A percentile compares a stretch with the other conserved stretches of the same genome.
phyloP scores from a whole-genome alignment of 2,888 invertebrate genomes.

The Resseliella maxima region DNA sequence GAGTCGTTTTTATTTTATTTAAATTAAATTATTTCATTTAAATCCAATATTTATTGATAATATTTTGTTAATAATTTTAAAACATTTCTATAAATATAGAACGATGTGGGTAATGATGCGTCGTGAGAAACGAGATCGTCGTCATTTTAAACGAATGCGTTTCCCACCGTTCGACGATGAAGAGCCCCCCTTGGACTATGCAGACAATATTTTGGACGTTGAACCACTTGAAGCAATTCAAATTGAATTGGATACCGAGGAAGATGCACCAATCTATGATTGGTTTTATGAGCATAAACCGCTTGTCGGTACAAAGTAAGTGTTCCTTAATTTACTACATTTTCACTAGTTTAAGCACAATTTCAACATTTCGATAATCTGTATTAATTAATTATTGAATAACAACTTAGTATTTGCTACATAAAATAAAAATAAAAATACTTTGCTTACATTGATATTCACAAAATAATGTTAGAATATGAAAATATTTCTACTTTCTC shows the following conservation, averaged over 20 bases:
- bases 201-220: conserved; percentile 98
- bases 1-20: conserved; percentile 1
- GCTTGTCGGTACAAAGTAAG: conserved; percentile 86
- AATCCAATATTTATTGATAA: too few species aligned
- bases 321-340: conserved; percentile 58
- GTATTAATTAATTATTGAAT: too few species aligned
- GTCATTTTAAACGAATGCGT: conserved; percentile 99
- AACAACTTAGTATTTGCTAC: too few species aligned
- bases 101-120: conserved; percentile 99
- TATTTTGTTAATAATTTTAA: too few species aligned
- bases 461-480: too few species aligned
- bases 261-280: conserved; percentile 88
- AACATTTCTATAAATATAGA: conserved; percentile 66
- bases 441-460: too few species aligned
- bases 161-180: conserved; percentile 99
- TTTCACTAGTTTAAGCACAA: not conserved
- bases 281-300: conserved; percentile 99
- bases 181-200: conserved; percentile 99
- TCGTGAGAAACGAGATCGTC: conserved; percentile 96
- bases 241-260: conserved; percentile 96
- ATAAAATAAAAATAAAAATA: not conserved
- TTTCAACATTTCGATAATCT: too few species aligned
- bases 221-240: conserved; percentile 99
- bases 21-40: too few species aligned
- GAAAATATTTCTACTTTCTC: too few species aligned